phyloP scores from a whole-genome alignment of 92 coral and sea anemone genomes.

The Phenganax marumi region DNA sequence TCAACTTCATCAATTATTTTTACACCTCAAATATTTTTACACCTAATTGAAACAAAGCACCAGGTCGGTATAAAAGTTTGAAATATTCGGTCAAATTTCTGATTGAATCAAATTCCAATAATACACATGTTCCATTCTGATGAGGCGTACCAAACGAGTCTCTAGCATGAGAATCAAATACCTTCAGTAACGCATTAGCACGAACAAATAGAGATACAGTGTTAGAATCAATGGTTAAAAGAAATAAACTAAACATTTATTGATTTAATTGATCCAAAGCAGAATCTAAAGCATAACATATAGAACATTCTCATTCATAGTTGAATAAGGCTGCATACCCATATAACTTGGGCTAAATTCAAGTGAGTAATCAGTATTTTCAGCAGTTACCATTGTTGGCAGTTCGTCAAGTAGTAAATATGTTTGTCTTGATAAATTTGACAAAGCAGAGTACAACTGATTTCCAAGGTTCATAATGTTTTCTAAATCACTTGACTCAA shows the following conservation, averaged over 20 bases:
- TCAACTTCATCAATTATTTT: too few species aligned
- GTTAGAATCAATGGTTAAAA: slow-evolving; percentile 44
- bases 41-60: too few species aligned
- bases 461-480: slow-evolving; percentile 19
- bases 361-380: neutral
- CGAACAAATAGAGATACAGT: slow-evolving; percentile 43
- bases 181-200: slow-evolving; percentile 29
- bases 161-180: too few species aligned
- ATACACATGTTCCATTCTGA: too few species aligned
- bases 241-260: slow-evolving; percentile 38
- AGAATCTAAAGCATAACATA: slow-evolving; percentile 41
- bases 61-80: too few species aligned
- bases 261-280: slow-evolving; percentile 36
- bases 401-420: slow-evolving; percentile 36
- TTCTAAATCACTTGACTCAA: slow-evolving; percentile 13
- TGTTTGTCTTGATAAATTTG: too few species aligned
- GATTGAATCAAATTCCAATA: too few species aligned
- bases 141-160: too few species aligned
- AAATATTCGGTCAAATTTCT: too few species aligned
- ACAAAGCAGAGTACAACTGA: slow-evolving; percentile 33
- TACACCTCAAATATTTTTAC: too few species aligned
- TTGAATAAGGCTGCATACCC: neutral
- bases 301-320: slow-evolving; percentile 4
- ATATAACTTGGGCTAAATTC: neutral
- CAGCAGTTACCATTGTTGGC: slow-evolving; percentile 28